Evolutionary conservation across 1,140 invertebrate genomes (phyloP), one percentile per base, ranked within the genome.

Genomic region (Ericerus pela): DNA sequence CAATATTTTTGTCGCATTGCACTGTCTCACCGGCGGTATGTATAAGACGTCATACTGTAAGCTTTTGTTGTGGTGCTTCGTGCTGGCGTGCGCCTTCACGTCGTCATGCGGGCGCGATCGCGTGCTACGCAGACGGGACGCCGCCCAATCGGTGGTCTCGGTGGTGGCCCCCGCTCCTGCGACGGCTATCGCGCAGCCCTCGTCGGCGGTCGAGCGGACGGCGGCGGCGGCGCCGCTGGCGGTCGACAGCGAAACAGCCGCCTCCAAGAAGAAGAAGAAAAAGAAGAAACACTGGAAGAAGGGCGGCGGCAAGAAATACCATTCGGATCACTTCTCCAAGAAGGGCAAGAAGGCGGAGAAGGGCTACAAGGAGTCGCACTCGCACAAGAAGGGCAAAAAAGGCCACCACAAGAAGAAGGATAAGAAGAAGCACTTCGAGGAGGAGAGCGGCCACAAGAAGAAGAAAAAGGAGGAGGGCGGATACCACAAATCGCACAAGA

Each of bases 341-440:
- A 69, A 79, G 24, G 79, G 78, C 0, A 72, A 78, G 8, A 79
- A 81, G 60, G 75, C 68, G 0, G 71, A 76, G 31, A 72, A 76
- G 53, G 71, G 72, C 0, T 70, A 76, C 66, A 74, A 77, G 56
- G 66, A 75, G 1, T 71, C 79, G 47, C 79, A 81, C 61, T 72
- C 76, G 36, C 73, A 79, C 61, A 75, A 79, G 56, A 78, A 81
- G 58, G 79, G 79, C 1, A 72, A 78, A 16, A 79, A 81, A 64
- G 79, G 77, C 10, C 76, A 82, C 33, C 79, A 81, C 64, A 72
- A 78, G 61, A 80, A 82, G 60, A 77, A 79, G 61, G 73, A 75
- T 38, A 77, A 81, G 61, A 72, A 73, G n/a, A 78, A 79, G 37
- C 74, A 81, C 59, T 78, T 79, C 65, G 70, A 73, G 56, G 76